phyloP scores from a whole-genome alignment of 2,797 vertebrate genomes.

The Hippopotamyrus pictus region DNA sequence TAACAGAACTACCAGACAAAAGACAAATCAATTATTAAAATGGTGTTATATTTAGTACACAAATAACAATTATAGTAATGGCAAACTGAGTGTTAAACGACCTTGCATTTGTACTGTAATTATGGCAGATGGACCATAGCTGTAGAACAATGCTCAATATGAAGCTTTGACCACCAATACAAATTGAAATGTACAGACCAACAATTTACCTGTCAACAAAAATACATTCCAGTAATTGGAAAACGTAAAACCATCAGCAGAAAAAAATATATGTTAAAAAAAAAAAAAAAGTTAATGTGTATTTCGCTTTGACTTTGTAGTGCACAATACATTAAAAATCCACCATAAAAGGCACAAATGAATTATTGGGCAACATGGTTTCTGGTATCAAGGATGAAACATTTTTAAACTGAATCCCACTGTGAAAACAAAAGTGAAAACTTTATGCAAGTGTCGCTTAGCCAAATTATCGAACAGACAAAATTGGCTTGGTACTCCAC shows the following conservation, averaged over 20 bases:
- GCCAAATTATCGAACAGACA: slow-evolving; percentile 9
- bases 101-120: neutral
- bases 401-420: slow-evolving; percentile 40
- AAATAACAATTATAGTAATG: neutral
- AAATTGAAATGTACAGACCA: neutral
- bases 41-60: neutral
- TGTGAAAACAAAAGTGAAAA: slow-evolving; percentile 32
- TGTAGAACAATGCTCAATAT: slow-evolving; percentile 7
- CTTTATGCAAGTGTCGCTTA: neutral
- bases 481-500: neutral
- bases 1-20: neutral
- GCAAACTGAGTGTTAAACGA: neutral
- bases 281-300: slow-evolving; percentile 30
- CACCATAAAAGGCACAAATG: slow-evolving; percentile 63
- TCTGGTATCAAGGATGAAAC: slow-evolving; percentile 31
- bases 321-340: slow-evolving; percentile 45
- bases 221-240: slow-evolving; percentile 29
- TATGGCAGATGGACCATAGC: neutral
- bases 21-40: slow-evolving; percentile 15
- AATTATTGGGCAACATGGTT: slow-evolving; percentile 37
- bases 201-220: slow-evolving; percentile 28
- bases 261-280: slow-evolving; percentile 18
- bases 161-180: neutral
- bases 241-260: slow-evolving; percentile 28
- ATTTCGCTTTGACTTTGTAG: slow-evolving; percentile 39